A percentile compares a stretch with the other conserved stretches of the same genome.
These are phyloP conservation scores for Origma solitaria DNA, from an alignment of 2,113 vertebrate species.

Conservation along the genomic window DNA sequence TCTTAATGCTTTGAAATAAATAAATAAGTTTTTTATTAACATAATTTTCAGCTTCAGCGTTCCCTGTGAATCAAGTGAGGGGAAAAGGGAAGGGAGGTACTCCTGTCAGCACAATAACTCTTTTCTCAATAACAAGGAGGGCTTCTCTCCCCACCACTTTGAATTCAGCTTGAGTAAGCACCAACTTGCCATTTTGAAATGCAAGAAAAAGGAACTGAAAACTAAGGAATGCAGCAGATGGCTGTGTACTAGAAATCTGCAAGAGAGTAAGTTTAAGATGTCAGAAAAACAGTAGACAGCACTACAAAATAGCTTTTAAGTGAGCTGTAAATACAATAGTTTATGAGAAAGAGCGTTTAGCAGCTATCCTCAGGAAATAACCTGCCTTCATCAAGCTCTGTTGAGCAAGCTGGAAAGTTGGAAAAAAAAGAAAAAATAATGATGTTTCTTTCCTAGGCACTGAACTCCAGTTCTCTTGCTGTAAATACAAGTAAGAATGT, in stretches of 20 bases:
- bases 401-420: neutral
- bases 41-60: neutral
- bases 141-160: neutral
- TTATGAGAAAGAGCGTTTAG: neutral
- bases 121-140: neutral
- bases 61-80: neutral
- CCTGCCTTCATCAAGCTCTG: neutral
- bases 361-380: neutral
- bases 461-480: neutral
- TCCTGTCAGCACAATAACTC: neutral
- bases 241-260: neutral
- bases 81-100: neutral
- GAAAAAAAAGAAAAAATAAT: neutral
- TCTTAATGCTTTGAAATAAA: neutral
- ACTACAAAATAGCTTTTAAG: neutral
- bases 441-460: neutral
- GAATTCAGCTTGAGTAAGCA: neutral
- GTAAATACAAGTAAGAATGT: neutral
- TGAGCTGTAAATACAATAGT: neutral
- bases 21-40: neutral
- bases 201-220: neutral
- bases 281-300: neutral
- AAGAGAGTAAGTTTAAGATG: neutral
- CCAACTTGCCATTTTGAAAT: neutral
- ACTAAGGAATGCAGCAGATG: neutral